Conservation (phyloP, 1,140 invertebrate genomes). For the Drosophila nebulosa region DNA sequence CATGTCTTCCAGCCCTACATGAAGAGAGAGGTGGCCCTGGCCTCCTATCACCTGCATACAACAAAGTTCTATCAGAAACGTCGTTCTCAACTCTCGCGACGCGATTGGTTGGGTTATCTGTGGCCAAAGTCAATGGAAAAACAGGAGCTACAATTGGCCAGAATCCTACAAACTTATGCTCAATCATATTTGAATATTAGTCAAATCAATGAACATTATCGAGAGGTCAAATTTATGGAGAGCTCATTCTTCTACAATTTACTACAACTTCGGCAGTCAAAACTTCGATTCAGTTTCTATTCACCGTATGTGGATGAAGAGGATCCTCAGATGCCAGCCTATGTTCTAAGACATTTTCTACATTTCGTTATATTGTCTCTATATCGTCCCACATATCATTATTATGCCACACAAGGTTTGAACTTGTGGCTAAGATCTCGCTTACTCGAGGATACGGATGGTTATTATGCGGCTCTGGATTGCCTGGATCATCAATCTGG, state of each 20-base stretch:
- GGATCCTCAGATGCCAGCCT: slow-evolving; percentile 60
- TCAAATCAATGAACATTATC: slow-evolving; percentile 33
- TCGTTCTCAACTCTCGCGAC: slow-evolving; percentile 24
- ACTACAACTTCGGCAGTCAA: slow-evolving; percentile 32
- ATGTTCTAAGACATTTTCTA: slow-evolving; percentile 68
- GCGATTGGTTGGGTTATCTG: slow-evolving; percentile 57
- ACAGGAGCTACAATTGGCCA: slow-evolving; percentile 60
- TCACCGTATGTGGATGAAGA: slow-evolving; percentile 53
- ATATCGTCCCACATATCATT: slow-evolving; percentile 67
- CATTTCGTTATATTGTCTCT: slow-evolving; percentile 58
- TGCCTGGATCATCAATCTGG: slow-evolving; percentile 57
- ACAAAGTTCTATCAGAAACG: slow-evolving; percentile 64
- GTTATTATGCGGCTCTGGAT: slow-evolving; percentile 63
- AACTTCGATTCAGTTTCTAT: slow-evolving; percentile 44
- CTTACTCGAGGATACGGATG: slow-evolving; percentile 60
- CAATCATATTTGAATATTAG: slow-evolving; percentile 52
- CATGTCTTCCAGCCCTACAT: slow-evolving; percentile 41
- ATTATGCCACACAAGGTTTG: slow-evolving; percentile 71
- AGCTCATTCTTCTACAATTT: slow-evolving; percentile 56
- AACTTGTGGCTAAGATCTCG: slow-evolving; percentile 58
- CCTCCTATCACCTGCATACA: slow-evolving; percentile 66
- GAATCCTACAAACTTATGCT: slow-evolving; percentile 50
- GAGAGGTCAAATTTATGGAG: not conserved
- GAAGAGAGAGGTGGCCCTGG: slow-evolving; percentile 57
- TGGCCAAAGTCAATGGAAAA: slow-evolving; percentile 49